Percentiles rank a stretch among this genome's conserved stretches.
Evolutionary conservation across 2,113 vertebrate species (phyloP).

Genomic region (Takifugu flavidus): DNA sequence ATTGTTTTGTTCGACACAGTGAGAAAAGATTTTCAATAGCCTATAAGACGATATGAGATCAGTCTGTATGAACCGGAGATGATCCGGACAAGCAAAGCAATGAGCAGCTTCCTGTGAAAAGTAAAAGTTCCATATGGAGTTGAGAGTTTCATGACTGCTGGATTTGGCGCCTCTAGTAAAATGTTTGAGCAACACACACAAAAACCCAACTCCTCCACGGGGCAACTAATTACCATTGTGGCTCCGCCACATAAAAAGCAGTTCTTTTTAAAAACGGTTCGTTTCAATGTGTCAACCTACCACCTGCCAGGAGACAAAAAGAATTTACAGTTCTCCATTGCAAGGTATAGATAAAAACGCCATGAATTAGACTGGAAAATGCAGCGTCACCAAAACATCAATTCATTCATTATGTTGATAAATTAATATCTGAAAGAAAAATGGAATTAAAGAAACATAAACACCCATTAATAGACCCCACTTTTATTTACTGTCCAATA

Average conservation of each 20-base stretch:
- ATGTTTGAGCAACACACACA: slow-evolving; percentile 17
- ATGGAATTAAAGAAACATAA: slow-evolving; percentile 39
- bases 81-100: too few relatives aligned
- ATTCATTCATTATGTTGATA: slow-evolving; percentile 34
- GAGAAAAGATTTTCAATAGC: too few relatives aligned
- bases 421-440: slow-evolving; percentile 53
- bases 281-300: slow-evolving; percentile 17
- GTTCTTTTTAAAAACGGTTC: background rate
- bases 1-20: too few relatives aligned
- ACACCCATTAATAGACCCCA: slow-evolving; percentile 33
- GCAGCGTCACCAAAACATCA: slow-evolving; percentile 43
- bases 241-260: background rate
- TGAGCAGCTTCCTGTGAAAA: too few relatives aligned
- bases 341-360: slow-evolving; percentile 47
- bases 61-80: too few relatives aligned
- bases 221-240: background rate
- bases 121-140: too few relatives aligned
- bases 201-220: too few relatives aligned
- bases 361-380: slow-evolving; percentile 55
- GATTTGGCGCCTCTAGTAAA: slow-evolving; percentile 10
- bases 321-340: slow-evolving; percentile 20
- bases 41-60: too few relatives aligned
- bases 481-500: slow-evolving; percentile 30
- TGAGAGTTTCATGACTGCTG: too few relatives aligned
- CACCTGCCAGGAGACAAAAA: slow-evolving; percentile 12